Base-by-base conservation (phyloP, 2,113 vertebrate species). In the Gracilinanus agilis region DNA sequence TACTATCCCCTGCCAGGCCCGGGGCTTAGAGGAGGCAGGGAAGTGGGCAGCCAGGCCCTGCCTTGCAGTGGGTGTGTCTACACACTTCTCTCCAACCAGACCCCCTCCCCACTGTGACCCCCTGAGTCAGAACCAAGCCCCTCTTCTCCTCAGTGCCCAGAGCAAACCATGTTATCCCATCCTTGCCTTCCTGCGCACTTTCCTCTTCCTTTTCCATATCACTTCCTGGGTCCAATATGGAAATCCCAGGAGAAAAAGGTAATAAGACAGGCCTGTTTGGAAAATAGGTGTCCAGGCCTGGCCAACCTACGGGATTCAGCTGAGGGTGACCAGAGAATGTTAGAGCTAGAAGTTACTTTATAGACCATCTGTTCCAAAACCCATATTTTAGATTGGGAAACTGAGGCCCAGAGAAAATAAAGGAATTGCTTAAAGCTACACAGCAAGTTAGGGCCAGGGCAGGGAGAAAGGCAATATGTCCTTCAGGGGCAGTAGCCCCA, bases 1-100 rank as follows among this genome's bases (percentile, higher is more conserved):
- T 92, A 93, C 96, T 92, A 90, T 92, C 61, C 90, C 92, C 0
- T 2, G 89, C 54, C 94, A 2, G 3, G n/a, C 95, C 58, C 67
- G 44, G 88, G 88, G 88, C 88, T 53, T 53, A 89, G 44, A 53
- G 88, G 25, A 53, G 88, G 44, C 10, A 6, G 88, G 88, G 49
- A 44, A 16, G 24, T 89, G 89, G 44, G 89, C 44, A 90, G 44
- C 44, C 58, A 53, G 89, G 75, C 94, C 94, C 90, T 21, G 53
- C 56, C 55, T 75, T 4, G 1, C 44, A 83, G 67, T 40, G 67
- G 67, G 67, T 83, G 1, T 83, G n/a, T 40, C 67, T n/a, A 83
- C n/a, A 16, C 67, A 83, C 67, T 83, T 83, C 67, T 83, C 67
- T 83, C 34, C 16, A 83, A 7, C n/a, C 67, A 40, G 67, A 83